Evolutionary conservation across 2,113 vertebrate genomes (phyloP), one percentile per base, ranked within the genome.

Genomic region (Pomatostomus ruficeps): DNA sequence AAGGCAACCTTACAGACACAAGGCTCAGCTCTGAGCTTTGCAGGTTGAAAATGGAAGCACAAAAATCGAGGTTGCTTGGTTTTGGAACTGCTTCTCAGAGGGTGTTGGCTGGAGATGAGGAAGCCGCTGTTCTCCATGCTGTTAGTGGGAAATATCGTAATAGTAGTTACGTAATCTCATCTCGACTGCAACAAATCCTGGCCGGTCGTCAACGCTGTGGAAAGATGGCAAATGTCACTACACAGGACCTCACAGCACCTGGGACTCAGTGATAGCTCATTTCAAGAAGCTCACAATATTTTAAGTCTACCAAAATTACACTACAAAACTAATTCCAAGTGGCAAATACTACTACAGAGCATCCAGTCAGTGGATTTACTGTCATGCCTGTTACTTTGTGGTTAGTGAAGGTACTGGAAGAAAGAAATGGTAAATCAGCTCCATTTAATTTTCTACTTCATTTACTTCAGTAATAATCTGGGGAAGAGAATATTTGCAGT

Each of bases 141-240:
- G 12, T 97, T 97, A 99, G 66, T 99, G 98, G 40, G 99, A 97
- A 95, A 99, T 99, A 58, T 99, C 99, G 0, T 99, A 99, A 89
- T 99, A 99, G 96, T 98, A 99, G 43, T 99, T 98, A 52, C 99
- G 98, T 21, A 99, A 97, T 65, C 98, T 98, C 54, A 97, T 96
- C 91, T 99, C 99, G 0, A 99, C 99, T 0, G 98, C 97, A 11
- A 40, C 33, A 79, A 99, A 99, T 55, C 96, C 93, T 2, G 99
- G 99, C 72, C 99, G 97, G 36, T 98, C 98, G 0, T 99, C 98
- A 35, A 91, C 65, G 6, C 99, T 99, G 97, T 15, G 97, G 93
- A 75, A 79, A 73, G 61, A 92, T 12, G 8, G 77, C 7, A 89
- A 20, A 6, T 2, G 14, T 96, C 70, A 97, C 12, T 38, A 24